Conservation (phyloP, 2,888 invertebrate genomes). For the Synergus laeviventris region DNA sequence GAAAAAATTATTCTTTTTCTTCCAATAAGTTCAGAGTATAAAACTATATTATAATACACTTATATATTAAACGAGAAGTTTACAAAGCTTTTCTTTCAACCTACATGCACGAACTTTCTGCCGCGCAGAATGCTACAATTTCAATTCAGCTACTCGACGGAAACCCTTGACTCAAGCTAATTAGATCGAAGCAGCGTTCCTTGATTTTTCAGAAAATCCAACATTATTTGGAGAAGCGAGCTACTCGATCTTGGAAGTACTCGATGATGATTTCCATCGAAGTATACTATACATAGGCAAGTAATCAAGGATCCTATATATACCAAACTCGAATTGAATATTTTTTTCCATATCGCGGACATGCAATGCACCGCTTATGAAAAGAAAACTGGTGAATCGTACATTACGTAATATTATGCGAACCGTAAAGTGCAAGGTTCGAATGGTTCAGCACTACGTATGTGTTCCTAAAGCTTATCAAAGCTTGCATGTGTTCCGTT, state of each 20-base stretch:
- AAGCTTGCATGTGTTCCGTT: conserved; percentile 74
- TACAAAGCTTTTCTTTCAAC: background rate
- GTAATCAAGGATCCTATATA: background rate
- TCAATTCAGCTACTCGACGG: background rate
- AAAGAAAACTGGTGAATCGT: conserved; percentile 62
- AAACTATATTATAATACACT: background rate
- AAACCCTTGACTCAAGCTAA: conserved; percentile 11
- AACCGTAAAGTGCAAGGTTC: conserved; percentile 67
- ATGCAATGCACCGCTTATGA: conserved; percentile 59
- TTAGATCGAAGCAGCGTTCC: conserved; percentile 15
- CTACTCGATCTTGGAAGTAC: conserved; percentile 34
- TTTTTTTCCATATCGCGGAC: conserved; percentile 51
- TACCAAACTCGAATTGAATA: conserved; percentile 34
- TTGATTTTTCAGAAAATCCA: conserved; percentile 22
- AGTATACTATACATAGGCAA: background rate
- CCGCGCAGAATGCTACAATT: background rate
- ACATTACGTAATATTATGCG: conserved; percentile 69
- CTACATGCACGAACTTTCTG: background rate
- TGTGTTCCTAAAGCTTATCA: conserved; percentile 73
- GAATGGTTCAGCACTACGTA: conserved; percentile 65
- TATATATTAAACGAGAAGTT: background rate
- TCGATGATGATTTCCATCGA: conserved; percentile 25
- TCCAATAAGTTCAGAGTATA: background rate
- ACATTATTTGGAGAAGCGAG: background rate
- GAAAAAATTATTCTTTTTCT: background rate